Percentiles rank a stretch among this genome's conserved stretches.
Conservation (phyloP, 2,888 invertebrate species). For the Uloborus plumipes region DNA sequence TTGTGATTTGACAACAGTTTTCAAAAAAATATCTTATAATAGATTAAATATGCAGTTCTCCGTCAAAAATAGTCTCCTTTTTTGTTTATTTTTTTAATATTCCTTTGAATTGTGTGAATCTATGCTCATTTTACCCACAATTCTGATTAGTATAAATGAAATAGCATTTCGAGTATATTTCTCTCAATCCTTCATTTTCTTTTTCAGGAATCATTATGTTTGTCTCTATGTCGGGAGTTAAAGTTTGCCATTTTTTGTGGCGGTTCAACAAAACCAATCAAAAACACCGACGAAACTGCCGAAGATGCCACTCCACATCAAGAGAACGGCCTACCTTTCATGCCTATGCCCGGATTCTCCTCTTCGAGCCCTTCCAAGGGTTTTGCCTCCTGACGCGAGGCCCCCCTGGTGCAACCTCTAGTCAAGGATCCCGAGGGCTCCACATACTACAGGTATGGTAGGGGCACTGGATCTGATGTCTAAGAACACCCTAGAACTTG, state of each 20-base stretch:
- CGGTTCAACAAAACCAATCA: conserved; percentile 66
- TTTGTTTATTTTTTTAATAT: too few species aligned
- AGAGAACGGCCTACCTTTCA: conserved; percentile 66
- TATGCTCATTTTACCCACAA: too few species aligned
- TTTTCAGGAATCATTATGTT: conserved; percentile 66
- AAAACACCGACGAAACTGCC: conserved; percentile 24
- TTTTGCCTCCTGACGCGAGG: conserved; percentile 64
- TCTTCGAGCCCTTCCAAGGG: conserved; percentile 56
- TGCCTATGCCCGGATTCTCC: conserved; percentile 65
- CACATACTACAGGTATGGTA: conserved; percentile 61
- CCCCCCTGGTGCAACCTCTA: conserved; percentile 60
- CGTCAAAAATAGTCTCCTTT: too few species aligned
- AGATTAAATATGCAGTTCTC: too few species aligned
- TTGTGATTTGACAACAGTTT: too few species aligned
- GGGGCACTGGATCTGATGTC: conserved; percentile 53
- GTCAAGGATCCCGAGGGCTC: conserved; percentile 56
- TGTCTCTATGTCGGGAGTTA: conserved; percentile 66
- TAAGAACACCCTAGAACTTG: conserved; percentile 14
- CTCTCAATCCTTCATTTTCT: background rate
- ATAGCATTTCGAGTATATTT: background rate
- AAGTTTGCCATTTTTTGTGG: conserved; percentile 67
- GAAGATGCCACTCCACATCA: conserved; percentile 40
- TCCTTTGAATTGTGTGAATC: too few species aligned
- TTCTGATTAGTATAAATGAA: too few species aligned
- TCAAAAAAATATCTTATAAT: too few species aligned